A percentile compares a stretch with the other conserved stretches of the same genome.
Conservation (phyloP, 2,113 vertebrate genomes). For the Platysteira castanea region DNA sequence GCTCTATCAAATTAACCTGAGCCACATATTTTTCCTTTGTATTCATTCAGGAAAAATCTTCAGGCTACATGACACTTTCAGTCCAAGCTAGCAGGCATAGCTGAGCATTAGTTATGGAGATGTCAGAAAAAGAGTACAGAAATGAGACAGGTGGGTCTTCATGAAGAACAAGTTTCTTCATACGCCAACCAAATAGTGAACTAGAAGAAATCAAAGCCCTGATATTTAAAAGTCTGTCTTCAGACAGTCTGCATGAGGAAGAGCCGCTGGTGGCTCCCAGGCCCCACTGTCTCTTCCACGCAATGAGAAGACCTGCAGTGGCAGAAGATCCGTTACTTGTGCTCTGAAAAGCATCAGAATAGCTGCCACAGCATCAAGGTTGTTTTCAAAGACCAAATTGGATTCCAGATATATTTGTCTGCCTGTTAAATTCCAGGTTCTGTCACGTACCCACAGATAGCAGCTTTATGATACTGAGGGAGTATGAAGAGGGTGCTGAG, state of each 20-base stretch:
- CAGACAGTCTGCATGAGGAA: neutral
- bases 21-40: neutral
- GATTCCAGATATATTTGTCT: neutral
- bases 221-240: neutral
- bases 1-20: neutral
- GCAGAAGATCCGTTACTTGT: neutral
- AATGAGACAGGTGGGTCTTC: neutral
- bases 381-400: neutral
- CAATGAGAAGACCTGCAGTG: neutral
- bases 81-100: neutral
- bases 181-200: neutral
- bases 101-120: neutral
- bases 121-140: neutral
- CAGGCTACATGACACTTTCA: neutral
- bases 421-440: neutral
- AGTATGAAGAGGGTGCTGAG: neutral
- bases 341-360: neutral
- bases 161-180: neutral
- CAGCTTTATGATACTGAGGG: neutral
- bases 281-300: neutral
- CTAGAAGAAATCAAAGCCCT: neutral
- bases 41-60: neutral
- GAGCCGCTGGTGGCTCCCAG: neutral
- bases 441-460: neutral
- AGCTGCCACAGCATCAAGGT: neutral